Percentiles rank a stretch among this genome's conserved stretches.
These are phyloP conservation scores for Drosophila punjabiensis DNA, from an alignment of 1,140 invertebrate genomes.

Conservation along the genomic window DNA sequence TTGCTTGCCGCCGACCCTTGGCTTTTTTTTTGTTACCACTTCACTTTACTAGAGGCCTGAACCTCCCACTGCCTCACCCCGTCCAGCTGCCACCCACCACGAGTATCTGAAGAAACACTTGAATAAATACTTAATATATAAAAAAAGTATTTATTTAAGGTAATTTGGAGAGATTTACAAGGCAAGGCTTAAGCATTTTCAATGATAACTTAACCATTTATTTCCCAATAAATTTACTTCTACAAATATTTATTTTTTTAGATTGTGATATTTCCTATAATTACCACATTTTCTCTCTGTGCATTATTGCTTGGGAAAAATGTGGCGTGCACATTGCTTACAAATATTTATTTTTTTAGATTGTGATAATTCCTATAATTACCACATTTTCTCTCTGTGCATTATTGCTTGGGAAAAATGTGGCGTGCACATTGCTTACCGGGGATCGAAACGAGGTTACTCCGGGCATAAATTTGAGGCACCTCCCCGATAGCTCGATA, in stretches of 20 bases:
- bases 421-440: slow-evolving; percentile 15
- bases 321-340: slow-evolving; percentile 27
- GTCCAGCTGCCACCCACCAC: slow-evolving; percentile 39
- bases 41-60: slow-evolving; percentile 8
- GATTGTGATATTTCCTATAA: neutral
- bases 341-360: neutral
- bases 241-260: neutral
- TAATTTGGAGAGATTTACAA: neutral
- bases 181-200: neutral
- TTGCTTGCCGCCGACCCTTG: slow-evolving; percentile 45
- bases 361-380: neutral
- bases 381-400: neutral
- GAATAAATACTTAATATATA: slow-evolving; percentile 11
- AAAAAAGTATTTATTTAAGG: neutral
- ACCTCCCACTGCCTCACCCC: neutral
- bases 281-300: neutral
- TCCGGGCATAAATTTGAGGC: slow-evolving; percentile 67
- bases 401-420: slow-evolving; percentile 49
- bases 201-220: neutral
- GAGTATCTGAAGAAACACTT: slow-evolving; percentile 51
- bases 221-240: neutral
- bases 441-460: slow-evolving; percentile 75
- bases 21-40: slow-evolving; percentile 28
- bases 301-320: slow-evolving; percentile 51
- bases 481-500: slow-evolving; percentile 34